Evolutionary conservation across 2,113 vertebrate genomes (phyloP), one percentile per base, ranked within the genome.

Genomic region (Thinocorus orbignyianus): DNA sequence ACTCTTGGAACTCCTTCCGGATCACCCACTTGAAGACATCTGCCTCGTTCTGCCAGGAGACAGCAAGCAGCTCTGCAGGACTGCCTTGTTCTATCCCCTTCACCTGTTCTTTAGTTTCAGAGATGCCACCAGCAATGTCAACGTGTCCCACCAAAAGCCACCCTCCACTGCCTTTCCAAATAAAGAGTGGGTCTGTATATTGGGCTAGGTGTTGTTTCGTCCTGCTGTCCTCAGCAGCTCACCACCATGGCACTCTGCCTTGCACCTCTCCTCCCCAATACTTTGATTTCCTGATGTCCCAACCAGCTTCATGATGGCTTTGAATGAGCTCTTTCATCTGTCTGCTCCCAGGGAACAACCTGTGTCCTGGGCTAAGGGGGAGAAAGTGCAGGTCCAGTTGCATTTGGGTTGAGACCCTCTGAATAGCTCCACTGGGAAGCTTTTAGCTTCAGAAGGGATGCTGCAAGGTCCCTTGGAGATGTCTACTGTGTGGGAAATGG

Each of bases 11-110:
- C 97, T 99, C 98, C 11, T 98, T 98, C 78, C 97, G 97, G 84
- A 99, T 98, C 96, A 99, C 98, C 97, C 98, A 98, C 92, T 98
- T 98, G 97, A 99, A 97, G 86, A 99, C 98, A 14, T 99, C 98
- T 0, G 98, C 98, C 95, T 99, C 98, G 0, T 99, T 99, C 98
- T 99, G 91, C 19, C 35, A 2, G 70, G 37, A 86, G 37, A 70
- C 13, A 55, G 57, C 35, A n/a, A 4, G 9, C 0, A 0, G 62
- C 46, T 84, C 31, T 10, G 35, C 39, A 24, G 54, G 37, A 51
- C 61, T 33, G 66, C 60, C 57, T 30, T 17, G 4, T 61, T 61
- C 41, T 13, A 17, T 33, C 25, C 42, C 35, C 41, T 82, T 37
- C 51, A 55, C 39, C 44, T 1, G 1, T 33, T 55, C 42, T 80